Evolutionary conservation across 2,888 invertebrate genomes (phyloP), one percentile per base, ranked within the genome.

Genomic region (Cenopis cana): DNA sequence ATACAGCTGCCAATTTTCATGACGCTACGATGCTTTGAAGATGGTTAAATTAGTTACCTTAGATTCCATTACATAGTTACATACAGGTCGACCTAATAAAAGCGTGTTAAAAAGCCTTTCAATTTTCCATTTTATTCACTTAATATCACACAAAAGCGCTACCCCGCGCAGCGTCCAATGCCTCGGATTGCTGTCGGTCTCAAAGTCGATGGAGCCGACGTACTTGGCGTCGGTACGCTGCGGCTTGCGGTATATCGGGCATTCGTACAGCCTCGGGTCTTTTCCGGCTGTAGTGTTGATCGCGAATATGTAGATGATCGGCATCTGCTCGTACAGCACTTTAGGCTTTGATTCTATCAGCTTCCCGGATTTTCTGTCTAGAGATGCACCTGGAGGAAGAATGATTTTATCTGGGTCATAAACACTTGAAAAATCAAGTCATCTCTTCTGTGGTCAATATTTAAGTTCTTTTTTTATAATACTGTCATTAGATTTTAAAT

Each of bases 141-240:
- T 99, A 77, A 98, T 99, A 92, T 99, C 99, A 89, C 99, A 99
- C 67, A 99, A 94, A 14, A 99, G 92, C 0, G 98, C 99, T n/a
- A 99, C 99, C 5, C 99, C 99, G 77, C 99, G 94, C 66, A 99
- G 91, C 0, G 98, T 97, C 99, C 99, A 99, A 88, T 99, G 99
- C 71, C 98, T 95, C 1, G 99, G 97, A 90, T 97, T 97, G 82
- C 97, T 97, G 86, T 98, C 98, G 0, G 96, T 98, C 93, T 98
- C 98, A 82, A 99, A 97, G 91, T 98, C 98, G 74, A 98, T 97
- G 0, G 98, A 98, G 1, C 98, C 98, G 62, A 99, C 98, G 90
- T 99, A 99, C 85, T 98, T 99, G 68, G 96, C 95, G 90, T 99
- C 99, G 0, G 99, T 99, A 76, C 99, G 94, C 82, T 97, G 97